Percentiles rank a stretch among this genome's conserved stretches.
Conservation (phyloP, 1,140 invertebrate genomes). For the Coelopa frigida region DNA sequence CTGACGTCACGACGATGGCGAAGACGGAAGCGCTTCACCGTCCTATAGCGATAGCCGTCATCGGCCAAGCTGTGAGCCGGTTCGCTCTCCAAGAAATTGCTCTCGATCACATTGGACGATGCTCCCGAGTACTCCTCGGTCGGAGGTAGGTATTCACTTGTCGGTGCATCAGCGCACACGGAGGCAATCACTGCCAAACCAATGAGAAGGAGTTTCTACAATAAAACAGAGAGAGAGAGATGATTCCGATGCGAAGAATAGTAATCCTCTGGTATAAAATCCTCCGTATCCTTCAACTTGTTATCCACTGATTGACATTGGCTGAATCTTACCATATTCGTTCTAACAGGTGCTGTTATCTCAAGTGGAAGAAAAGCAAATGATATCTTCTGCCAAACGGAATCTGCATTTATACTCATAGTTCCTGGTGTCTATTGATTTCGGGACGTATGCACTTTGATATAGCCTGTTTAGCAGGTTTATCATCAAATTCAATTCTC, state of each 20-base stretch:
- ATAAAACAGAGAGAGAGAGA: too few species aligned
- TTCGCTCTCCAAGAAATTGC: conserved; percentile 14
- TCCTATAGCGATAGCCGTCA: conserved; percentile 28
- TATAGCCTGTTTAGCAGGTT: too few species aligned
- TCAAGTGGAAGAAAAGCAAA: background rate
- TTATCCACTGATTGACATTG: background rate
- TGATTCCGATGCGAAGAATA: too few species aligned
- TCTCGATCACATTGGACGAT: conserved; percentile 8
- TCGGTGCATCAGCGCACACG: conserved; percentile 9
- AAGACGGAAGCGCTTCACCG: conserved; percentile 13
- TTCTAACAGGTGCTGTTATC: background rate
- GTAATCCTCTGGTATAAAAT: too few species aligned
- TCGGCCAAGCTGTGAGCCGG: conserved; percentile 13
- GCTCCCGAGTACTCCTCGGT: conserved; percentile 19
- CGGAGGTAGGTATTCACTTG: conserved; percentile 31
- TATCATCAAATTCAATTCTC: too few species aligned
- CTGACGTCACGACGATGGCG: conserved; percentile 11
- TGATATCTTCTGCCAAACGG: background rate
- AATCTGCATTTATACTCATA: background rate
- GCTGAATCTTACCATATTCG: background rate
- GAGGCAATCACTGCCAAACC: conserved; percentile 36
- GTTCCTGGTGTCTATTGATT: too few species aligned
- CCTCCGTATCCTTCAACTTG: too few species aligned
- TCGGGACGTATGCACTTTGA: too few species aligned
- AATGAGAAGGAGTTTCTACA: conserved; percentile 32